Conservation (phyloP, 2,888 invertebrate species). For the Laspeyria flexula region DNA sequence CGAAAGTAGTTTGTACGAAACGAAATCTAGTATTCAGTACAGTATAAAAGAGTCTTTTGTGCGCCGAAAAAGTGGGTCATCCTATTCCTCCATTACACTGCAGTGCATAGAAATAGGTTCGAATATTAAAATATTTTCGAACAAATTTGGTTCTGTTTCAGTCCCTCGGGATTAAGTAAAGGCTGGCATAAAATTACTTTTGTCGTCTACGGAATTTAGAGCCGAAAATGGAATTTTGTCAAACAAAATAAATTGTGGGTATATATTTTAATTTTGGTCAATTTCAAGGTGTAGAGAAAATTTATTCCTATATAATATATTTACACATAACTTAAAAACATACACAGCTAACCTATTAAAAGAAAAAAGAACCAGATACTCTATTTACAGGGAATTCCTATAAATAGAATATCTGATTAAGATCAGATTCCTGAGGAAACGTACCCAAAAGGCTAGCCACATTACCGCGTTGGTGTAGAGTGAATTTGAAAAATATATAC, state of each 20-base stretch:
- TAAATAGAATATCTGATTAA: too few species aligned
- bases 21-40: slow-evolving; percentile 70
- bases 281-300: too few species aligned
- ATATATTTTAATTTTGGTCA: not conserved
- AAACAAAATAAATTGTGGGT: not conserved
- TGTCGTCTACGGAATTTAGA: not conserved
- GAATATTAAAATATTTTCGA: slow-evolving; percentile 24
- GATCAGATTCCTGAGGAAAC: too few species aligned
- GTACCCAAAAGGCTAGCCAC: too few species aligned
- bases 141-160: slow-evolving; percentile 20
- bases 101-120: slow-evolving; percentile 44
- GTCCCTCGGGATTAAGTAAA: slow-evolving; percentile 1
- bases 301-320: too few species aligned
- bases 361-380: too few species aligned
- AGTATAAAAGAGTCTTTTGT: slow-evolving; percentile 71
- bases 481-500: too few species aligned
- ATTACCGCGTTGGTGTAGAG: too few species aligned
- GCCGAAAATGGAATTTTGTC: not conserved
- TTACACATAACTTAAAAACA: too few species aligned
- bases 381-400: too few species aligned
- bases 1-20: slow-evolving; percentile 42
- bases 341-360: too few species aligned
- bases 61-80: slow-evolving; percentile 72
- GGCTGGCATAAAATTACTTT: slow-evolving; percentile 7
- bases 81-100: slow-evolving; percentile 56